A percentile compares a stretch with the other conserved stretches of the same genome.
Conservation (phyloP, 1,140 invertebrate species). For the Drosophila equinoxialis region DNA sequence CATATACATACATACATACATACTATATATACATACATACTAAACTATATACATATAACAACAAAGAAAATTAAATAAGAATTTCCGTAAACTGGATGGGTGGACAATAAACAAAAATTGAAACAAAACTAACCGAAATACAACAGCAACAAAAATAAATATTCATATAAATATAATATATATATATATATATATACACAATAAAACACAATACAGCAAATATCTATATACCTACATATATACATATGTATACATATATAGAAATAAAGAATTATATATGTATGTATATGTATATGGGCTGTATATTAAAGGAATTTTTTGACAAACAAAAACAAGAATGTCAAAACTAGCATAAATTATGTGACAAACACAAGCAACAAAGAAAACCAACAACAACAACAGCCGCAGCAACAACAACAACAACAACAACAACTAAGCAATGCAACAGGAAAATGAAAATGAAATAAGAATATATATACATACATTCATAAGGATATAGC, state of each 20-base stretch:
- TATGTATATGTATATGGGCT: not conserved
- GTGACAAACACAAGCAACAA: slow-evolving; percentile 25
- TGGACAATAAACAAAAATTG: slow-evolving; percentile 79
- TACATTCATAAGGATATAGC: slow-evolving; percentile 29
- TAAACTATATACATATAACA: slow-evolving; percentile 12
- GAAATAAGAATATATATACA: slow-evolving; percentile 2
- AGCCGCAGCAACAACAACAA: too few relatives aligned
- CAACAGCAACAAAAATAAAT: slow-evolving; percentile 51
- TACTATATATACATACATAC: not conserved
- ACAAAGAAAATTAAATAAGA: slow-evolving; percentile 63
- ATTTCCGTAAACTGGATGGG: slow-evolving; percentile 82
- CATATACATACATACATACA: not conserved
- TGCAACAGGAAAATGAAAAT: slow-evolving; percentile 56
- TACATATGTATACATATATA: slow-evolving; percentile 38
- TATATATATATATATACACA: slow-evolving; percentile 47
- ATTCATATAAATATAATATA: slow-evolving; percentile 62
- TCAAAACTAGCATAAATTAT: slow-evolving; percentile 29
- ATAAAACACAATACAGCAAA: slow-evolving; percentile 35
- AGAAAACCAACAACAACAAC: not conserved
- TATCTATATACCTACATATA: slow-evolving; percentile 38
- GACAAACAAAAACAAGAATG: slow-evolving; percentile 17
- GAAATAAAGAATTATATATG: not conserved
- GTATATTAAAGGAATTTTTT: slow-evolving; percentile 20
- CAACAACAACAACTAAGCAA: slow-evolving; percentile 36
- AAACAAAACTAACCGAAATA: slow-evolving; percentile 48